Base-by-base conservation (phyloP, 1,140 invertebrate genomes). In the Drosophila micromelanica region DNA sequence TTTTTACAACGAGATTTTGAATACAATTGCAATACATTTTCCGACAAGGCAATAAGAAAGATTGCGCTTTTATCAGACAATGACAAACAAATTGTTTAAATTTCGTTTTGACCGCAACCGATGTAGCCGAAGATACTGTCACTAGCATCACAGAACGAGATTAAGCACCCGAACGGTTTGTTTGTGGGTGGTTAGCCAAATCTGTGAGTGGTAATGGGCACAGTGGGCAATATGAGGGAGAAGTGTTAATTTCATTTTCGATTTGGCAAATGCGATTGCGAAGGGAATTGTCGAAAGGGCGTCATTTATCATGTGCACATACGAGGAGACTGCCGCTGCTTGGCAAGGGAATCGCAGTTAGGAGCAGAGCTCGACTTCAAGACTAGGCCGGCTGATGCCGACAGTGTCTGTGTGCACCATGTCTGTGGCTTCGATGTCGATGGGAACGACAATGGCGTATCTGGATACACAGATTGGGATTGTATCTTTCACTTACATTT, bases 401-500 rank as follows among this genome's bases (percentile, higher is more conserved):
- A 35, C 45, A 49, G 35, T 35, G 63, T 67, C 64, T 67, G 64
- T 67, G 64, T 43, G 63, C 15, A 17, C 20, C 30, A 64, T 51
- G 48, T 73, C 23, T 56, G 32, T 63, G 30, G 20, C 55, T 63
- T 57, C 68, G 61, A 67, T 57, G 67, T 63, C 67, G 71, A 73
- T 77, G 81, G 67, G 71, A 78, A 73, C 73, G 73, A 75, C 71
- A 73, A 68, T 70, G 63, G 71, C 71, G 61, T 84, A 78, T 81
- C 70, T 86, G 73, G 84, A 73, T 84, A 84, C 80, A 89, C 80
- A 90, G 79, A 89, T 89, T 89, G 84, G 80, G 85, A 89, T 84
- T 89, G 80, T 89, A 89, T 89, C 85, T 84, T 89, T 80, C 84
- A 89, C 76, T 89, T 89, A 86, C 85, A 89, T 89, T 89, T 89